Evolutionary conservation across 2,113 vertebrate genomes (phyloP).

Genomic region (Dicaeum eximium): DNA sequence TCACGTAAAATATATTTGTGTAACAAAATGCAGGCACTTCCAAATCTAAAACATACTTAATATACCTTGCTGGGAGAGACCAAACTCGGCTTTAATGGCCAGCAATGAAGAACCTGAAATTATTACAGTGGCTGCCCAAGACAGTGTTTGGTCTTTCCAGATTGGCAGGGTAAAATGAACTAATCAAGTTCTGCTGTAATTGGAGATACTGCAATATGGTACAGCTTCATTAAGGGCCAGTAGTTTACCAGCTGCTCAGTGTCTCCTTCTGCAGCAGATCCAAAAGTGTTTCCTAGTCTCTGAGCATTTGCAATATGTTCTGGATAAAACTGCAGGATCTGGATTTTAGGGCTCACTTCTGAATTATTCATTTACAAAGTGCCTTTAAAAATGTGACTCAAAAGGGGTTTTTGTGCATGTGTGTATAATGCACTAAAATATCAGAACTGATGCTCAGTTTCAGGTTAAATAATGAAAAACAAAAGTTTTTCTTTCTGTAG

Average conservation of each 20-base stretch:
- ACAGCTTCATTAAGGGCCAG: slow-evolving; percentile 43
- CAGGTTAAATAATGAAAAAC: background rate
- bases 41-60: background rate
- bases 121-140: slow-evolving; percentile 8
- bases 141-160: slow-evolving; percentile 21
- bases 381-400: background rate
- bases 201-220: slow-evolving; percentile 28
- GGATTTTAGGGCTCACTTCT: slow-evolving; percentile 34
- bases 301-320: slow-evolving; percentile 55
- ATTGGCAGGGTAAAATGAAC: slow-evolving; percentile 41
- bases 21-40: background rate
- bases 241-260: slow-evolving; percentile 65
- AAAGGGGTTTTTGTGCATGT: background rate
- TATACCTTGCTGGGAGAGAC: background rate
- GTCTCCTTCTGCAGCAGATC: slow-evolving; percentile 23
- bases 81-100: background rate
- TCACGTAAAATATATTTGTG: background rate
- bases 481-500: background rate
- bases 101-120: background rate
- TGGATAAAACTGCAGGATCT: slow-evolving; percentile 49
- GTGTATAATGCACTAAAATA: background rate
- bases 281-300: background rate
- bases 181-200: slow-evolving; percentile 58
- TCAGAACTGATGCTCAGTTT: background rate
- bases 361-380: slow-evolving; percentile 35